Base-by-base conservation (phyloP, 2,797 vertebrate species). In the Aulostomus chinensis region DNA sequence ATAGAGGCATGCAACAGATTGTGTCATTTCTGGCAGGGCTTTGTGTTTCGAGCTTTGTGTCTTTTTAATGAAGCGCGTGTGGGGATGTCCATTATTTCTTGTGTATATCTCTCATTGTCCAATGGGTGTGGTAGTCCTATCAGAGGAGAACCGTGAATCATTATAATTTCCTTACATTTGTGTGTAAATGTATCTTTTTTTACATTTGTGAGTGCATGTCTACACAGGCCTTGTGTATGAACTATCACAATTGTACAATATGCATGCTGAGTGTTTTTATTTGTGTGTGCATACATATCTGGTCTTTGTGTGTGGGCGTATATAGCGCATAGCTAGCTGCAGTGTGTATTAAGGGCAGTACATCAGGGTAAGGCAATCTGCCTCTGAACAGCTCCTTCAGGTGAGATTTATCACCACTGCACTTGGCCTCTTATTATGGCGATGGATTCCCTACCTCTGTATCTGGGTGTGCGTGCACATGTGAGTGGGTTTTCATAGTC, bases 321-420 rank as follows among this genome's bases (percentile, higher is more conserved):
- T 63, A 53, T 64, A 73, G 74, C 68, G 66, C 35, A 25, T 66
- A 70, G 73, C 71, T 68, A 65, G 77, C 78, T 76, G 80, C 76
- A 84, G 77, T 76, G 76, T 80, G 76, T 78, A 79, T 84, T 70
- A 66, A 64, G 73, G 83, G 74, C 81, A 85, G 71, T 88, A 86
- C 84, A 87, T 87, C 85, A 85, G 83, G 54, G 84, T 78, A 80
- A 83, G 84, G 85, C 81, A 86, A 86, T 89, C 86, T 84, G 66
- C 83, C 70, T 84, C 74, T 54, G 79, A 90, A 87, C 82, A 76
- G 81, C 81, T 89, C 85, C 85, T 87, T 88, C 88, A 89, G 85
- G 86, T 81, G 86, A 90, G 88, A 91, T 91, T 91, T 91, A 92
- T 91, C 78, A 84, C 85, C 86, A 79, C 83, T 90, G 86, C 86